Evolutionary conservation across 2,797 vertebrate species (phyloP).

Genomic region (Pantherophis alleghaniensis): DNA sequence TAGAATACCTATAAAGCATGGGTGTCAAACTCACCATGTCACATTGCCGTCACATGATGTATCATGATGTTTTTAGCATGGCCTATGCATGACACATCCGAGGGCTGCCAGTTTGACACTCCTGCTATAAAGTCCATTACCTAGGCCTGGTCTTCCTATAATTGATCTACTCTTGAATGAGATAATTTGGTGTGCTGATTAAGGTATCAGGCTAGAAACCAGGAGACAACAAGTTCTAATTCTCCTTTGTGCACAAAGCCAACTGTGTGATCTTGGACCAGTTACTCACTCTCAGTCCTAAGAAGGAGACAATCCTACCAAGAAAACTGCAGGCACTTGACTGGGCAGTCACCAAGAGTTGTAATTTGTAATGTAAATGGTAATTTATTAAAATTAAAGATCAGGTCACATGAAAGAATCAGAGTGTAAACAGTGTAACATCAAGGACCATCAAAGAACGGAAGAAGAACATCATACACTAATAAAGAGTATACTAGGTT

Average conservation of each 20-base stretch:
- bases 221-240: neutral
- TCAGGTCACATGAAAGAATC: neutral
- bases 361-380: neutral
- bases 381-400: neutral
- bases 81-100: no score
- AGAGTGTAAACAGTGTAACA: neutral
- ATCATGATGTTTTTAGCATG: no score
- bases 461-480: neutral
- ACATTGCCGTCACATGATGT: no score
- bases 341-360: neutral
- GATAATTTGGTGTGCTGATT: neutral
- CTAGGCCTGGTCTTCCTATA: neutral
- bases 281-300: neutral
- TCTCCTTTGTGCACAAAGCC: neutral
- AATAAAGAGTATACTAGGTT: neutral
- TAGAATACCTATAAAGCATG: no score
- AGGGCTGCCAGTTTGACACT: no score
- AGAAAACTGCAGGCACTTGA: neutral
- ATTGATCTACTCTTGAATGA: neutral
- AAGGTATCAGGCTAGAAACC: neutral
- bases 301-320: neutral
- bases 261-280: neutral
- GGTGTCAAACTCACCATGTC: no score
- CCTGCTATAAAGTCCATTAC: no score
- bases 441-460: neutral